A percentile compares a stretch with the other conserved stretches of the same genome.
Conservation (phyloP, 2,113 vertebrate genomes). For the Seriola dumerili region DNA sequence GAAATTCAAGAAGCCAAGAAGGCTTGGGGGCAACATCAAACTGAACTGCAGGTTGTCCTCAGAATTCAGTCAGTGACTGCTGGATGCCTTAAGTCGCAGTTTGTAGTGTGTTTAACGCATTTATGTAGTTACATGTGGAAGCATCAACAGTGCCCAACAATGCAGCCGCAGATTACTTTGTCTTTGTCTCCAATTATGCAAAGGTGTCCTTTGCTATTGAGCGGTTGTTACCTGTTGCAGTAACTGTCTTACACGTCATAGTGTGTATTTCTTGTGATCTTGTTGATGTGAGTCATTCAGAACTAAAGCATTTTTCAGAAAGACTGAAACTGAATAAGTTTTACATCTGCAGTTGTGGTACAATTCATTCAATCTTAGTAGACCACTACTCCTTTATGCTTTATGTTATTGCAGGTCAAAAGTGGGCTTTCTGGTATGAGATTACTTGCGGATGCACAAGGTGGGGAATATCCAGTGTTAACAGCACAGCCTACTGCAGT, state of each 20-base stretch:
- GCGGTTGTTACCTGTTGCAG: background rate
- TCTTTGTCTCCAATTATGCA: background rate
- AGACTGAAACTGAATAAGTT: background rate
- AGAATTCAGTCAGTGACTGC: too few relatives aligned
- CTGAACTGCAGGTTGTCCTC: too few relatives aligned
- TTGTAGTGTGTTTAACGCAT: background rate
- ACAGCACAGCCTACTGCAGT: background rate
- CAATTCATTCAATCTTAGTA: too few relatives aligned
- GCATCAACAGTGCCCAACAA: background rate
- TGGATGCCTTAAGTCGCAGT: background rate
- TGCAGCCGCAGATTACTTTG: background rate
- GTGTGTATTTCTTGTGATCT: background rate
- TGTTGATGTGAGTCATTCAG: background rate
- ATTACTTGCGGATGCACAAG: background rate
- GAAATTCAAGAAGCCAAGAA: too few relatives aligned
- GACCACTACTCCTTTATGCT: background rate
- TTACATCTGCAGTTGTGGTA: background rate
- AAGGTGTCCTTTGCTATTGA: background rate
- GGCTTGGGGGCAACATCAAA: background rate
- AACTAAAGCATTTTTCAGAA: background rate
- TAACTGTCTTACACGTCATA: background rate
- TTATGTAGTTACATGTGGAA: background rate
- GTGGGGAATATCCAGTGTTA: background rate
- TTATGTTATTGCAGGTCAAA: background rate
- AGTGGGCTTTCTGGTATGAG: background rate